Percentiles rank a stretch among this genome's conserved stretches.
Evolutionary conservation across 2,888 invertebrate species (phyloP).

Genomic region (Drosophila recens): DNA sequence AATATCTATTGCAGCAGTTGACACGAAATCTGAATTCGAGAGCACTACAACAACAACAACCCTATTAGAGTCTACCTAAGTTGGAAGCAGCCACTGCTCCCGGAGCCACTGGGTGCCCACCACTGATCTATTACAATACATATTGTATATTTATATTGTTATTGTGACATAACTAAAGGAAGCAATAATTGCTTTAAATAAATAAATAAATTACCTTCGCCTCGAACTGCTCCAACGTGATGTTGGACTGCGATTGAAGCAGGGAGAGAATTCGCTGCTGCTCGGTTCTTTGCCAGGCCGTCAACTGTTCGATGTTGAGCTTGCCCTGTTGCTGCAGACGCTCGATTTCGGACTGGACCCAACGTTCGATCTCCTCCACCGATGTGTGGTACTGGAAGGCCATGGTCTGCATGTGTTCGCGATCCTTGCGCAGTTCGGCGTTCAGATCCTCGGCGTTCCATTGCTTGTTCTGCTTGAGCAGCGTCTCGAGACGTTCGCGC

Average conservation of each 20-base stretch:
- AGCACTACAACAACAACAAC: no score
- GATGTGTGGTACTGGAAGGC: slow-evolving; percentile 84
- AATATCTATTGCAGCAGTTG: no score
- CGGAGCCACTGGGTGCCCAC: no score
- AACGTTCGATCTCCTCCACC: slow-evolving; percentile 84
- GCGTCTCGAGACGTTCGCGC: slow-evolving; percentile 73
- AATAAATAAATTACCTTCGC: slow-evolving; percentile 52
- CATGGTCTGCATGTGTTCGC: slow-evolving; percentile 82
- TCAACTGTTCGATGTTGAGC: slow-evolving; percentile 79
- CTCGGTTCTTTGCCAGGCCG: slow-evolving; percentile 82
- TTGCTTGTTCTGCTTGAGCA: slow-evolving; percentile 78
- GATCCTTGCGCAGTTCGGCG: slow-evolving; percentile 77
- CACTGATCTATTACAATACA: no score
- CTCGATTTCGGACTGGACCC: slow-evolving; percentile 82
- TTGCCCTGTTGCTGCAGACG: slow-evolving; percentile 80
- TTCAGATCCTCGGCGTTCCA: slow-evolving; percentile 83
- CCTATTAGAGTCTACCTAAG: no score
- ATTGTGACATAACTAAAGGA: no score
- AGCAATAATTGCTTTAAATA: no score
- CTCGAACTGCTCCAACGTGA: slow-evolving; percentile 82
- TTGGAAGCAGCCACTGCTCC: no score
- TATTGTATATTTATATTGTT: no score
- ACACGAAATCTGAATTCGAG: no score
- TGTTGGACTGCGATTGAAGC: slow-evolving; percentile 79
- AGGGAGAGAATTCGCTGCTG: slow-evolving; percentile 78